Conservation (phyloP, 2,113 vertebrate species). For the Ctenomys sociabilis region DNA sequence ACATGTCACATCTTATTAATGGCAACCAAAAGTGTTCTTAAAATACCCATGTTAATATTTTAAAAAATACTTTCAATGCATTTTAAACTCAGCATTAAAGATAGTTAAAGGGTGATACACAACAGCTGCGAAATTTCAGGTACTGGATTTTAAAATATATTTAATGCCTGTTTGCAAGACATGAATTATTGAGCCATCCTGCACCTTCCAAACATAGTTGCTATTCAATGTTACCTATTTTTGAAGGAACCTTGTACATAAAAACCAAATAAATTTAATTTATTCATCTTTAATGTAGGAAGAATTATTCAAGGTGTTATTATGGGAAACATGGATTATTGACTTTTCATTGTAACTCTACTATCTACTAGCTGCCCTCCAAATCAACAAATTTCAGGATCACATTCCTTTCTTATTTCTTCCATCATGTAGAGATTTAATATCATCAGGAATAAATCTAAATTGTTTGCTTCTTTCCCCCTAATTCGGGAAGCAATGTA, state of each 20-base stretch:
- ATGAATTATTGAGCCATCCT: conserved; percentile 9
- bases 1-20: conserved; percentile 67
- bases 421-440: conserved; percentile 87
- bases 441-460: conserved; percentile 89
- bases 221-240: conserved; percentile 55
- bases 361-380: conserved; percentile 70
- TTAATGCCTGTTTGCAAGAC: conserved; percentile 25
- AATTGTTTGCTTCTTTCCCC: conserved; percentile 88
- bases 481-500: conserved; percentile 89
- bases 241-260: conserved; percentile 18
- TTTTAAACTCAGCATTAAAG: conserved; percentile 48
- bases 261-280: conserved; percentile 66
- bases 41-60: conserved; percentile 28
- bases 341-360: conserved; percentile 65
- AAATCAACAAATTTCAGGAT: conserved; percentile 79
- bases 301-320: conserved; percentile 45
- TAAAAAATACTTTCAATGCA: conserved; percentile 20
- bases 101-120: conserved; percentile 13
- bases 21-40: conserved; percentile 49
- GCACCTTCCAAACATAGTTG: conserved; percentile 57
- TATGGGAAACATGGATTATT: conserved; percentile 1
- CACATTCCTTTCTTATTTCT: conserved; percentile 80
- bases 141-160: conserved; percentile 50
- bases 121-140: conserved; percentile 17
- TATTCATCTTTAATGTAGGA: conserved; percentile 69